These are phyloP conservation scores for Endomychus coccineus DNA, from an alignment of 2,888 invertebrate genomes.

Conservation along the genomic window DNA sequence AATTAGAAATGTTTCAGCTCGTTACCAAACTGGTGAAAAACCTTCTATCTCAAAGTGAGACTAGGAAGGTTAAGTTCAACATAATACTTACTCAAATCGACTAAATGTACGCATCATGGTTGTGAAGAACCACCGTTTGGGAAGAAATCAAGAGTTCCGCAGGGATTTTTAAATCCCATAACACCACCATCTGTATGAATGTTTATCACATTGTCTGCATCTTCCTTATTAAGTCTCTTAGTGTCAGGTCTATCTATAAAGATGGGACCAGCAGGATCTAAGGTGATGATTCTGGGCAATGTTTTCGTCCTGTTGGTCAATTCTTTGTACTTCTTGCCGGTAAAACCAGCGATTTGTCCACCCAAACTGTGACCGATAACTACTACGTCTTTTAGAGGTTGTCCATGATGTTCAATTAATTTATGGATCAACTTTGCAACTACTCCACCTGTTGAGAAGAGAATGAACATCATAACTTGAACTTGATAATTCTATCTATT, in stretches of 20 bases:
- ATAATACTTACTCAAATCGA: too few species aligned
- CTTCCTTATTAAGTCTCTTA: constrained; percentile 5
- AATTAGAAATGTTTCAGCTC: too few species aligned
- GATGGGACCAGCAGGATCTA: constrained; percentile 30
- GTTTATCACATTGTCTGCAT: constrained; percentile 9
- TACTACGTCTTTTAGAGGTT: constrained; percentile 15
- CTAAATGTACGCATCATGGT: constrained; percentile 6
- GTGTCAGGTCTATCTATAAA: constrained; percentile 5
- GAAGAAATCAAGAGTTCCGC: constrained; percentile 11
- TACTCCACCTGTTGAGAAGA: constrained; percentile 7
- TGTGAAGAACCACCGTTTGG: constrained; percentile 5
- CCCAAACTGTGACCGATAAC: constrained; percentile 32
- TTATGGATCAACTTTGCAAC: constrained; percentile 9
- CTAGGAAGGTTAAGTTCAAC: too few species aligned
- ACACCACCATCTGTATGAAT: constrained; percentile 12
- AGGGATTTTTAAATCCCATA: neutral
- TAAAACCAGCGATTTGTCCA: constrained; percentile 29
- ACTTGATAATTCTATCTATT: too few species aligned
- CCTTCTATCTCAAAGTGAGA: too few species aligned
- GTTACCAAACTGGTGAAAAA: too few species aligned
- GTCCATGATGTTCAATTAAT: neutral
- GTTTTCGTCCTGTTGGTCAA: constrained; percentile 19
- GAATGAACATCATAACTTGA: too few species aligned
- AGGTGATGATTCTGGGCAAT: constrained; percentile 28
- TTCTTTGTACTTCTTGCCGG: constrained; percentile 25